A percentile compares a stretch with the other conserved stretches of the same genome.
Evolutionary conservation across 2,888 invertebrate genomes (phyloP).

Genomic region (Strigamia crassipes): DNA sequence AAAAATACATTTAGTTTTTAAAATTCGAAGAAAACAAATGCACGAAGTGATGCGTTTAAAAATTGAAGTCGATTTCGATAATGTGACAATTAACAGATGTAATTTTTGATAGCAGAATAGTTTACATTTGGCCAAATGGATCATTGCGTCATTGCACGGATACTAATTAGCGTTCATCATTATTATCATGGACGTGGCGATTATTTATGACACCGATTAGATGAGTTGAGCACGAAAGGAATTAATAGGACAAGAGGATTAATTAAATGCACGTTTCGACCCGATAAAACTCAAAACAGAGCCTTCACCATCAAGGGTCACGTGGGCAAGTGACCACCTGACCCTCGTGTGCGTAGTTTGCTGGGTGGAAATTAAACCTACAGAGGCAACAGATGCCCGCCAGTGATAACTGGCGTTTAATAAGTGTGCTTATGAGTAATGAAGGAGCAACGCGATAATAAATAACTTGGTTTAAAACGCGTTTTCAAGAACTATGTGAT

Average conservation of each 20-base stretch:
- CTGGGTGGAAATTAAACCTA: conserved; percentile 26
- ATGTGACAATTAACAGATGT: conserved; percentile 17
- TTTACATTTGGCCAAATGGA: conserved; percentile 6
- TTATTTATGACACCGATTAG: conserved; percentile 30
- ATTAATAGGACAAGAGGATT: conserved; percentile 26
- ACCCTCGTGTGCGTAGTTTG: neutral
- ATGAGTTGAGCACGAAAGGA: conserved; percentile 30
- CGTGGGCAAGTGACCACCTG: conserved; percentile 7
- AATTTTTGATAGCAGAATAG: conserved; percentile 14
- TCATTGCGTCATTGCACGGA: conserved; percentile 15
- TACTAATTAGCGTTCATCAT: conserved; percentile 30
- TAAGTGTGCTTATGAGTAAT: conserved; percentile 30
- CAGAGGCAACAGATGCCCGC: conserved; percentile 30
- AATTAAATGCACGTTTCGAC: conserved; percentile 30
- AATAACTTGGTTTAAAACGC: conserved; percentile 30
- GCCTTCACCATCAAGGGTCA: conserved; percentile 30
- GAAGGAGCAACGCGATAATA: conserved; percentile 30
- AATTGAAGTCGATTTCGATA: neutral
- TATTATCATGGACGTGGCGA: conserved; percentile 15
- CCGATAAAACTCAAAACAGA: conserved; percentile 6
- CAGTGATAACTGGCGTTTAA: conserved; percentile 30
- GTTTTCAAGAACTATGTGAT: conserved; percentile 17
- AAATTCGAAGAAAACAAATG: neutral
- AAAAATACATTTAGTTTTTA: too few relatives aligned
- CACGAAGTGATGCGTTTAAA: neutral